Evolutionary conservation across 2,113 vertebrate genomes (phyloP), one percentile per base, ranked within the genome.

Genomic region (Sclerurus mexicanus): DNA sequence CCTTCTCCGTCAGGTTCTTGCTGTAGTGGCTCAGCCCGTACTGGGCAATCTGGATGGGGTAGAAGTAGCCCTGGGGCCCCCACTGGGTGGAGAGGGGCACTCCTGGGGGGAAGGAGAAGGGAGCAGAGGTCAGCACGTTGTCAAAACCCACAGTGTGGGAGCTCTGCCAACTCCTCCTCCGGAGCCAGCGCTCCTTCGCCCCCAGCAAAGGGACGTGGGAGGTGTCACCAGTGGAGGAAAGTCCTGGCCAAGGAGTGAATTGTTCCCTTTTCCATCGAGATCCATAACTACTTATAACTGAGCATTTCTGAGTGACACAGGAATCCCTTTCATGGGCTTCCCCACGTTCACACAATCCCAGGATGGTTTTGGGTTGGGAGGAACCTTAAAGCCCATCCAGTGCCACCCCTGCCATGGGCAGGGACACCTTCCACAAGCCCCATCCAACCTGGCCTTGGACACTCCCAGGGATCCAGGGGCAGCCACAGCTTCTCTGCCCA

Each of bases 21-120:
- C 99, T 99, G 98, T 99, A 99, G 97, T 99, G 99, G 94, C 99
- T 99, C 93, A 99, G 90, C n/a, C 99, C 99, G 22, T 99, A 99
- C 97, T 99, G 99, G 4, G 99, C 98, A 23, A 99, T 99, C 98
- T 99, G 99, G 98, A 99, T 99, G 92, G 99, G 99, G 91, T 99
- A 99, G 98, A 99, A 99, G 97, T 99, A 99, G 94, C 99, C 99
- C 97, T 99, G 99, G 67, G 99, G 99, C 12, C 99, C 99, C 99
- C 99, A 99, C 85, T 99, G 99, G 1, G 99, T 99, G 90, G 99
- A 99, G 42, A 99, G 96, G 0, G 99, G 99, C 42, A 99, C 99
- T 5, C 99, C 99, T 99, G 47, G 84, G 83, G 7, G 63, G 42
- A 87, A 42, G 10, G 21, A 30, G 31, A 79, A 79, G 59, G 3